Evolutionary conservation across 2,888 invertebrate species (phyloP).

Genomic region (Plagiodera versicolora): DNA sequence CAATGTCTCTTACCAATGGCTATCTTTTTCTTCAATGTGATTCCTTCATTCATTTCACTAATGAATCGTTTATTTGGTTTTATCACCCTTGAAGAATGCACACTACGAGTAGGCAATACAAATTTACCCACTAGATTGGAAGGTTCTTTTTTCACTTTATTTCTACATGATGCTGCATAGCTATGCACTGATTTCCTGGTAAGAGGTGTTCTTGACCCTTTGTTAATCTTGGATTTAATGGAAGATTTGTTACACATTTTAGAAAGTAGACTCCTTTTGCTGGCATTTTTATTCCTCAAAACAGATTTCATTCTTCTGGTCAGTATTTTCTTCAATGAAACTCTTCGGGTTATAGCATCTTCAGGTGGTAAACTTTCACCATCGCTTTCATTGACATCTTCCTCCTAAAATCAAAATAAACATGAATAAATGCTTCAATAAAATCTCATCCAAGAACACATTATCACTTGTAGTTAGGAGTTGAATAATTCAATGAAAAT

Average conservation of each 20-base stretch:
- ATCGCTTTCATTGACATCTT: slow-evolving; percentile 52
- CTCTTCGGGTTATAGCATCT: slow-evolving; percentile 52
- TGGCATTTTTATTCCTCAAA: slow-evolving; percentile 41
- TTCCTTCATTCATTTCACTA: slow-evolving; percentile 56
- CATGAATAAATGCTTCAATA: neutral
- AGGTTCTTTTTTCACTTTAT: slow-evolving; percentile 37
- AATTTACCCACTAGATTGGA: slow-evolving; percentile 63
- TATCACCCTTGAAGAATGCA: slow-evolving; percentile 82
- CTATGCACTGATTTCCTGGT: slow-evolving; percentile 33
- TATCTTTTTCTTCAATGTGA: slow-evolving; percentile 49
- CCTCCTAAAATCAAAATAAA: slow-evolving; percentile 32
- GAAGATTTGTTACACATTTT: slow-evolving; percentile 42
- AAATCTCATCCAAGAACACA: neutral
- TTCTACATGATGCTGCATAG: slow-evolving; percentile 32
- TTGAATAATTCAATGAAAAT: slow-evolving; percentile 19
- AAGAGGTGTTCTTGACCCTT: slow-evolving; percentile 33
- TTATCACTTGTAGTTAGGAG: slow-evolving; percentile 25
- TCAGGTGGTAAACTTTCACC: slow-evolving; percentile 55
- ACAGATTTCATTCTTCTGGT: slow-evolving; percentile 44
- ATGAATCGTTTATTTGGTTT: slow-evolving; percentile 86
- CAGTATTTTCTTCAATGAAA: slow-evolving; percentile 43
- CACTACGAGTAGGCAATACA: slow-evolving; percentile 78
- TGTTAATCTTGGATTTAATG: slow-evolving; percentile 37
- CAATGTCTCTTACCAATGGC: slow-evolving; percentile 41
- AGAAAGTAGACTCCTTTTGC: slow-evolving; percentile 43